Base-by-base conservation (phyloP, 1,140 invertebrate genomes). In the Steinernema khuongi region DNA sequence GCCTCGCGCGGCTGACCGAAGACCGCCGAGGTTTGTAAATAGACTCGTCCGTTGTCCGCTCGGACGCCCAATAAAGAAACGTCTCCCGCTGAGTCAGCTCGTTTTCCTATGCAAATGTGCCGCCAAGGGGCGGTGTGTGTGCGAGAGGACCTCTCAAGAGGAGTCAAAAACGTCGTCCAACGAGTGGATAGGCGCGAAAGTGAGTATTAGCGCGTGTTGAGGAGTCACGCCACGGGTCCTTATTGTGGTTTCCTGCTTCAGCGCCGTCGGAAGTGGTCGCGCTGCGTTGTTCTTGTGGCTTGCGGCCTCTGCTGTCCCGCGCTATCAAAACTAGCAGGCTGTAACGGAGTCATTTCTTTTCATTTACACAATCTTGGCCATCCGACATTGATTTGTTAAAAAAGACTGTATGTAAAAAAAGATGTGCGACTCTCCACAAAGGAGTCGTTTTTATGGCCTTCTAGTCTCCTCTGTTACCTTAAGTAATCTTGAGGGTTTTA, bases 11-110 rank as follows among this genome's bases (percentile, higher is more conserved):
- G 19, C 7, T 26, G 50, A 60, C 50, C 22, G 50, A n/a, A 60
- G 26, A 60, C 50, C 19, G 50, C 7, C 50, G 50, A 41, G 36
- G 50, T 60, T 22, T 60, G 50, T 60, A 60, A 60, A 60, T 60
- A 60, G 50, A 60, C 14, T 14, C 36, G 36, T 41, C n/a, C 36
- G 7, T 41, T 41, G 36, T 41, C 36, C 36, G 7, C 36, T n/a
- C 36, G n/a, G 36, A 41, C 7, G 36, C 36, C 50, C 50, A 60
- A 60, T 60, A 60, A 60, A 60, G 22, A 17, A 22, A 60, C 36
- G 7, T n/a, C n/a, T 41, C 7, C 36, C 36, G 36, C 36, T 60
- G 50, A 60, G 4, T 60, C 50, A 60, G 22, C 50, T 60, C 50
- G 50, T 60, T 60, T 60, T 60, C 50, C 4, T 60, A 60, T 60